Conservation (phyloP, 2,113 vertebrate species). For the Ophthalmolycus amberensis region DNA sequence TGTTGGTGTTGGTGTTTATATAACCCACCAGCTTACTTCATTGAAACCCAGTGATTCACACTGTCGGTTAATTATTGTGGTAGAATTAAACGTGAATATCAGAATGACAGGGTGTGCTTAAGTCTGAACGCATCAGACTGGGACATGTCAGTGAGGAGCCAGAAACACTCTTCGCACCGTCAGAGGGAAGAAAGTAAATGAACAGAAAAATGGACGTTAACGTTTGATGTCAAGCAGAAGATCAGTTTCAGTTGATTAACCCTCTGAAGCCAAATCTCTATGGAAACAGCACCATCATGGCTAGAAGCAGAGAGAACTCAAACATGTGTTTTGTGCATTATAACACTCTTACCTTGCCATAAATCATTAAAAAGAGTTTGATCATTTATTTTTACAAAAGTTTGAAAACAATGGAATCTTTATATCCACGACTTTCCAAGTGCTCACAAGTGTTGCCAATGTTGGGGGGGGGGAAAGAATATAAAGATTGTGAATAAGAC, state of each 20-base stretch:
- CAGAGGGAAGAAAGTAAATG: background rate
- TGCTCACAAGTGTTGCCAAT: too few species aligned
- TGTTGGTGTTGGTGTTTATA: background rate
- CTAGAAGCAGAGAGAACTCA: too few species aligned
- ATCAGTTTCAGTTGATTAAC: background rate
- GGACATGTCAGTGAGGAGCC: background rate
- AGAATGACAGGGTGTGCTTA: background rate
- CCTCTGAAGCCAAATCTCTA: too few species aligned
- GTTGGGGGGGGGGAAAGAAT: too few species aligned
- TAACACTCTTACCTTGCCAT: too few species aligned
- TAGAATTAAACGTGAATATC: background rate
- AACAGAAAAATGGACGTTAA: background rate
- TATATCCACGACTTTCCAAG: too few species aligned
- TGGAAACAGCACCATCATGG: too few species aligned
- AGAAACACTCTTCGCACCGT: background rate
- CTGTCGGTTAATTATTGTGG: background rate
- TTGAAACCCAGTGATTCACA: background rate
- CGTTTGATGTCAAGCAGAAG: background rate
- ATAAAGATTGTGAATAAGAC: too few species aligned
- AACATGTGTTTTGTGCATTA: too few species aligned
- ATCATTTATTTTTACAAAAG: too few species aligned
- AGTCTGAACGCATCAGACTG: background rate
- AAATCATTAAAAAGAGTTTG: too few species aligned
- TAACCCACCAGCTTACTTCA: background rate
- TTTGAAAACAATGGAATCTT: too few species aligned